Percentiles rank a stretch among this genome's conserved stretches.
Conservation (phyloP, 2,113 vertebrate species). For the Thryonomys swinderianus region DNA sequence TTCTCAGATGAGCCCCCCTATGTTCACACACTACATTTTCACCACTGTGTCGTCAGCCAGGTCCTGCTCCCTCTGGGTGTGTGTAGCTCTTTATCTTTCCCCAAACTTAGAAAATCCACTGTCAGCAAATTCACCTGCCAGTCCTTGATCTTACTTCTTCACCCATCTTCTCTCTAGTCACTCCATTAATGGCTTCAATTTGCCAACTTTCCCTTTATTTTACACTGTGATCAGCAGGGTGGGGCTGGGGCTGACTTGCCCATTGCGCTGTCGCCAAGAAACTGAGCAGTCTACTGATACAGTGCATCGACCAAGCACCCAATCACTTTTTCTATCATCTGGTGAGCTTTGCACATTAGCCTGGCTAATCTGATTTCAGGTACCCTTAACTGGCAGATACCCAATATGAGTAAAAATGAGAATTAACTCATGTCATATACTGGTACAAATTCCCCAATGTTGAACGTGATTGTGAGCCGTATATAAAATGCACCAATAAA, state of each 20-base stretch:
- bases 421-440: no score
- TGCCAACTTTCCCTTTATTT: background rate
- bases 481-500: no score
- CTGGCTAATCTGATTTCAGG: slow-evolving; percentile 6
- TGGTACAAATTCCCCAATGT: no score
- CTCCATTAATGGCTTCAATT: background rate
- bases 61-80: background rate
- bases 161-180: background rate
- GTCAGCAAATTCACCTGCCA: background rate
- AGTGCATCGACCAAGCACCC: background rate
- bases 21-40: background rate
- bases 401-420: no score
- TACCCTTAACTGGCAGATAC: background rate
- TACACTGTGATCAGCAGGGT: background rate
- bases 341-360: slow-evolving; percentile 4
- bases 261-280: background rate
- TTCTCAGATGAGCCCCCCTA: background rate
- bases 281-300: background rate
- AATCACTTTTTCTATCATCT: slow-evolving; percentile 24
- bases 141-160: background rate
- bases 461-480: no score
- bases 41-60: background rate
- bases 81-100: background rate
- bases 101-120: background rate
- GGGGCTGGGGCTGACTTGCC: background rate